Evolutionary conservation across 2,113 vertebrate species (phyloP).

Genomic region (Paratilapia polleni): DNA sequence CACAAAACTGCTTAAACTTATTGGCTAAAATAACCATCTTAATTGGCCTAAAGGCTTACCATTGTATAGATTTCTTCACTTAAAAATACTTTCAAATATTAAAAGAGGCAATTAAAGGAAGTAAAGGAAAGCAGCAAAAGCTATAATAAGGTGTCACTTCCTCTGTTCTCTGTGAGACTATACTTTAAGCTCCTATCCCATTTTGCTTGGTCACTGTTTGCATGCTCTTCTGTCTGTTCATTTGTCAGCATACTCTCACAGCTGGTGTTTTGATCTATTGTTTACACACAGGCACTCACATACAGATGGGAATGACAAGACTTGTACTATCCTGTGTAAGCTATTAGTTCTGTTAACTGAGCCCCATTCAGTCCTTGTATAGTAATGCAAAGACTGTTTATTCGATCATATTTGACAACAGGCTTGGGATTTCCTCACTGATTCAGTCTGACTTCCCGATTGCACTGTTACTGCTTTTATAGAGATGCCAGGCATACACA

Average conservation of each 20-base stretch:
- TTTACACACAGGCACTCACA: slow-evolving; percentile 36
- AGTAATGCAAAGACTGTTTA: background rate
- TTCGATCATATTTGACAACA: background rate
- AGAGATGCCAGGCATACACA: slow-evolving; percentile 2
- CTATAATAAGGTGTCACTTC: background rate
- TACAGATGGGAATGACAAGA: slow-evolving; percentile 46
- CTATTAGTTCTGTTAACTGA: slow-evolving; percentile 14
- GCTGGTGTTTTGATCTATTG: slow-evolving; percentile 50
- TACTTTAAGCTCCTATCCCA: background rate
- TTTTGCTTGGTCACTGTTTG: slow-evolving; percentile 38
- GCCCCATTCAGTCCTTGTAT: background rate
- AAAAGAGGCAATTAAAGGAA: background rate
- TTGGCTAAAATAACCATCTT: background rate
- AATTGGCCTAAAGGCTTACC: background rate
- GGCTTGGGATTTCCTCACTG: slow-evolving; percentile 13
- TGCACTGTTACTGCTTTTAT: background rate
- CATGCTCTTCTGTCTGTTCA: background rate
- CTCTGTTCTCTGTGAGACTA: background rate
- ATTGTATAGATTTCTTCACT: background rate
- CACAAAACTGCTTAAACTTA: background rate
- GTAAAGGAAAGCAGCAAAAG: background rate
- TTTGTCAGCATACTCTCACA: slow-evolving; percentile 24
- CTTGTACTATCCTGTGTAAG: slow-evolving; percentile 2
- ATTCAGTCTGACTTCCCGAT: slow-evolving; percentile 25
- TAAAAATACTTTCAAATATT: background rate